Evolutionary conservation across 2,797 vertebrate genomes (phyloP).

Genomic region (Perodicticus potto): DNA sequence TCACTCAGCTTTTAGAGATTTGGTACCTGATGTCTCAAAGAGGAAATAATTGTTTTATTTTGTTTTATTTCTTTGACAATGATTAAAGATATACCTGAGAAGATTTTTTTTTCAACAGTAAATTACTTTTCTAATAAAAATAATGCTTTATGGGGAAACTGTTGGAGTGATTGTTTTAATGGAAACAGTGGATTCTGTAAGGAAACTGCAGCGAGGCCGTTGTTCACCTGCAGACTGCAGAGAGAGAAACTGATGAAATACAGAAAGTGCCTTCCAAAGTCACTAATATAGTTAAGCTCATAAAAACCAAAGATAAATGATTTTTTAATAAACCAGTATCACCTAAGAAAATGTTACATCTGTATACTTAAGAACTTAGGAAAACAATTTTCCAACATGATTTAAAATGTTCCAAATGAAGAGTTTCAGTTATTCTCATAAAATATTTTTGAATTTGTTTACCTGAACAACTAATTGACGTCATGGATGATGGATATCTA

Average conservation of each 20-base stretch:
- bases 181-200: neutral
- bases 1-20: constrained; percentile 47
- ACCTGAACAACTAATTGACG: neutral
- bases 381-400: constrained; percentile 32
- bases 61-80: constrained; percentile 56
- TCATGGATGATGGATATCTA: neutral
- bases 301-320: neutral
- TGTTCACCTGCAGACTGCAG: neutral
- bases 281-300: neutral
- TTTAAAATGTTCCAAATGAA: constrained; percentile 43
- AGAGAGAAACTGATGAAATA: constrained; percentile 2
- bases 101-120: neutral
- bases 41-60: constrained; percentile 55
- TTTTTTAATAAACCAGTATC: neutral
- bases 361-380: neutral
- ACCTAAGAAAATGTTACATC: neutral
- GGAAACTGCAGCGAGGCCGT: neutral
- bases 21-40: constrained; percentile 36
- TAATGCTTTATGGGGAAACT: constrained; percentile 40
- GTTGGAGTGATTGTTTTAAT: constrained; percentile 13
- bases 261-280: neutral
- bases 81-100: constrained; percentile 46
- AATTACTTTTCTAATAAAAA: constrained; percentile 54
- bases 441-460: constrained; percentile 50
- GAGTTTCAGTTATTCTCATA: constrained; percentile 20